Percentiles rank a stretch among this genome's conserved stretches.
Conservation (phyloP, 2,797 vertebrate genomes). For the Hypotaenidia philippensis region DNA sequence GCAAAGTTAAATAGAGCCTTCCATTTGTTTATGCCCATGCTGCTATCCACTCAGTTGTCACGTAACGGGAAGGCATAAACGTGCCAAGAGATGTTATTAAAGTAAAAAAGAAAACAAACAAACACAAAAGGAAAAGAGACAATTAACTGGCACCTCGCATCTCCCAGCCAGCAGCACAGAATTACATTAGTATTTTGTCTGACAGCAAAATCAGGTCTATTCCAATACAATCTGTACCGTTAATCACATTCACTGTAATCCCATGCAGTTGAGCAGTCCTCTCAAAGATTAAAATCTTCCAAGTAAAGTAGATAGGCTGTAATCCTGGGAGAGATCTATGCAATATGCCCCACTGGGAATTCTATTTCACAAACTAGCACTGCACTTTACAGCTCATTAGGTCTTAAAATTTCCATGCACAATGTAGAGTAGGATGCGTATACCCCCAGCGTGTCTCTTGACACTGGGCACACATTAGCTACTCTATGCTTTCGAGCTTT, state of each 20-base stretch:
- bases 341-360: neutral
- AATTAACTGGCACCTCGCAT: neutral
- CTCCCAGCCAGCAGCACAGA: neutral
- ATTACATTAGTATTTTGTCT: neutral
- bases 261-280: neutral
- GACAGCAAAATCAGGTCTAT: neutral
- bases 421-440: neutral
- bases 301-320: neutral
- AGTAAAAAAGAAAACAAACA: constrained; percentile 21
- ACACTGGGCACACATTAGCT: neutral
- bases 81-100: constrained; percentile 17
- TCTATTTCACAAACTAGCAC: neutral
- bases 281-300: neutral
- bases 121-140: neutral
- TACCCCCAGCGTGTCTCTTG: neutral
- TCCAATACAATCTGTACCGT: constrained; percentile 10
- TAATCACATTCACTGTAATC: constrained; percentile 17
- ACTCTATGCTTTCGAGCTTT: neutral
- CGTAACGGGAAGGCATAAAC: neutral
- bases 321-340: neutral
- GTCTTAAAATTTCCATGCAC: neutral
- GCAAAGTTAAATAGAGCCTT: neutral
- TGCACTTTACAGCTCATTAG: constrained; percentile 13
- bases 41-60: neutral
- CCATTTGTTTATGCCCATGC: neutral